Base-by-base conservation (phyloP, 2,888 invertebrate species). In the Polymixis lichenea region DNA sequence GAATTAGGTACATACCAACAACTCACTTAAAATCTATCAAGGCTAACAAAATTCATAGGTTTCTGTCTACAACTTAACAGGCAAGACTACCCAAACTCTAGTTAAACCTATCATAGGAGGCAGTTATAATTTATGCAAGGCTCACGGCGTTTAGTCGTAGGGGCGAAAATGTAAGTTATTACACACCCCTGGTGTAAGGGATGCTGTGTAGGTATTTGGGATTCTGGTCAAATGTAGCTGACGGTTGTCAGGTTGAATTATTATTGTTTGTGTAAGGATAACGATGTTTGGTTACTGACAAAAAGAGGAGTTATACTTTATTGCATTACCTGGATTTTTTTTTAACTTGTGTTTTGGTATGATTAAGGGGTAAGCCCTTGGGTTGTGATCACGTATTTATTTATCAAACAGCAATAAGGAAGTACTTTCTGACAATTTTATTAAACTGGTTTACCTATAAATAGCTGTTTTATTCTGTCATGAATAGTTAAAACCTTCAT, bases 101-200 rank as follows among this genome's bases (percentile, higher is more conserved):
- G 79, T 84, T 79, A 69, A 80, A 66, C 71, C 72, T 83, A 81
- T 86, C 78, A 85, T 53, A 83, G 62, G 65, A 77, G 88, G 85
- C 82, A 82, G 80, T 84, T 84, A 86, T 89, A 89, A 89, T 89
- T 88, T 88, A 89, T 89, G 89, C 87, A 86, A 83, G 81, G 82
- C 79, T 77, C 78, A 79, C 69, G 71, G 43, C 84, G 80, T 84
- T 85, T 86, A 82, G 80, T 78, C 61, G 67, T 55, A 71, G 67
- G 78, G 81, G 74, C 61, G 87, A 84, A 83, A 86, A 88, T 83
- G 78, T 89, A 85, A 89, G 71, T 86, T 89, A 89, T 88, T 80
- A 82, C 82, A 55, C 77, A 77, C 67, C 72, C 70, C 73, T 66
- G 15, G 58, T 49, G 25, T 32, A 64, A 43, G 19, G 69, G 78